Percentiles rank a stretch among this genome's conserved stretches.
These are phyloP conservation scores for Gnatocerus cornutus DNA, from an alignment of 2,888 invertebrate genomes.

Conservation along the genomic window DNA sequence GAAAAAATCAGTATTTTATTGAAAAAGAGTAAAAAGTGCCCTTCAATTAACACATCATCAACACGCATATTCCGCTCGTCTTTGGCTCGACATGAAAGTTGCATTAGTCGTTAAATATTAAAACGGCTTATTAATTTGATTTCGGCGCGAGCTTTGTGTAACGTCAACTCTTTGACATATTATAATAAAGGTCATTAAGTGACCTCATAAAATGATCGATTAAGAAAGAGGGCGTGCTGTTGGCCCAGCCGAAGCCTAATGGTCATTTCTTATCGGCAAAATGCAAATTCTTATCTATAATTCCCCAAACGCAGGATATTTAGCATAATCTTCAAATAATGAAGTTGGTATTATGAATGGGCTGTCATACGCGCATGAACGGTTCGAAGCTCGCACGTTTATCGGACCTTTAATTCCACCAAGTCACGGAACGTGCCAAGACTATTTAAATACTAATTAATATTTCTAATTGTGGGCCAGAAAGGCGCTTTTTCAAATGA, in stretches of 20 bases:
- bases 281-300: constrained; percentile 67
- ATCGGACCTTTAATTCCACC: constrained; percentile 61
- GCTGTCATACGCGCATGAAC: constrained; percentile 65
- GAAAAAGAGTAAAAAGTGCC: not conserved
- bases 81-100: constrained; percentile 30
- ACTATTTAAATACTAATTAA: constrained; percentile 64
- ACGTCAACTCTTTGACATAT: constrained; percentile 2
- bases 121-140: constrained; percentile 26
- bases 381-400: constrained; percentile 56
- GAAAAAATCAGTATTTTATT: not conserved
- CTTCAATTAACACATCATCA: constrained; percentile 30
- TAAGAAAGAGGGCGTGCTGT: constrained; percentile 54
- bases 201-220: constrained; percentile 61
- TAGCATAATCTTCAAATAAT: constrained; percentile 68
- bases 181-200: constrained; percentile 47
- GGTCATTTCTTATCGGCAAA: constrained; percentile 64
- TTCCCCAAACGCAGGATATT: constrained; percentile 63
- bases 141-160: constrained; percentile 8
- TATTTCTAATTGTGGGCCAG: constrained; percentile 52
- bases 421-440: constrained; percentile 63
- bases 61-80: constrained; percentile 13
- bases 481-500: too few relatives aligned
- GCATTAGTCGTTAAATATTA: constrained; percentile 35
- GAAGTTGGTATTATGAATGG: constrained; percentile 67
- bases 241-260: constrained; percentile 62